Percentiles rank a stretch among this genome's conserved stretches.
phyloP scores from a whole-genome alignment of 2,888 invertebrate species.

The Platypus cylindrus region DNA sequence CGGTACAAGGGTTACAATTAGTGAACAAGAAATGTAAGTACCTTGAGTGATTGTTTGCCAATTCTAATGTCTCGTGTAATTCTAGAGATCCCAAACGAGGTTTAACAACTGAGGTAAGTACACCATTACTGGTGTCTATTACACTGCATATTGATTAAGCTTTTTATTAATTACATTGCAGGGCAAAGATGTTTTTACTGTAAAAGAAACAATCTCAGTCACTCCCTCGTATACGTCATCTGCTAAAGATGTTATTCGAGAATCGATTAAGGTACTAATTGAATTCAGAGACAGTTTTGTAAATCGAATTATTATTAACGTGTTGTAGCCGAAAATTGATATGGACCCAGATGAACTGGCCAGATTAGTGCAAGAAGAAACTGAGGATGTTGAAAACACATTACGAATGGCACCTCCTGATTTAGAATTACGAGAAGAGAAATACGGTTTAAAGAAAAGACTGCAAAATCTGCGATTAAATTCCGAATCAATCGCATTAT shows the following conservation, averaged over 20 bases:
- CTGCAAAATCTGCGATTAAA: conserved; percentile 24
- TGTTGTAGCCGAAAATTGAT: conserved; percentile 9
- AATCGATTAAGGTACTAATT: conserved; percentile 6
- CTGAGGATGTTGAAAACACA: conserved; percentile 28
- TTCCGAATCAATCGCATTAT: conserved; percentile 23
- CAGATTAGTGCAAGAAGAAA: conserved; percentile 28
- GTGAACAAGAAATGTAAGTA: conserved; percentile 24
- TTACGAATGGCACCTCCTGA: conserved; percentile 27
- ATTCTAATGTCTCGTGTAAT: not conserved
- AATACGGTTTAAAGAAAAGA: conserved; percentile 24
- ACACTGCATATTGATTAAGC: not conserved
- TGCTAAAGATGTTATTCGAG: conserved; percentile 15
- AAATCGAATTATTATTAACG: not conserved
- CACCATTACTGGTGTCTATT: not conserved
- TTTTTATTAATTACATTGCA: conserved; percentile 3
- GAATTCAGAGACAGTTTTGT: too few relatives aligned
- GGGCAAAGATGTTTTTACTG: conserved; percentile 12
- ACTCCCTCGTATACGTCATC: conserved; percentile 11
- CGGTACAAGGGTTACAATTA: conserved; percentile 20
- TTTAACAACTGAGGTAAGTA: conserved; percentile 6
- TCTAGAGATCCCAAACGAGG: conserved; percentile 11
- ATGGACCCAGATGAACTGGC: conserved; percentile 24
- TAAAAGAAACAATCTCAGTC: conserved; percentile 16
- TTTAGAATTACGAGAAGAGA: conserved; percentile 22
- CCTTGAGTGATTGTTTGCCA: conserved; percentile 3